Percentiles rank a stretch among this genome's conserved stretches.
phyloP scores from a whole-genome alignment of 2,113 vertebrate species.

The Pachyramphus minor region DNA sequence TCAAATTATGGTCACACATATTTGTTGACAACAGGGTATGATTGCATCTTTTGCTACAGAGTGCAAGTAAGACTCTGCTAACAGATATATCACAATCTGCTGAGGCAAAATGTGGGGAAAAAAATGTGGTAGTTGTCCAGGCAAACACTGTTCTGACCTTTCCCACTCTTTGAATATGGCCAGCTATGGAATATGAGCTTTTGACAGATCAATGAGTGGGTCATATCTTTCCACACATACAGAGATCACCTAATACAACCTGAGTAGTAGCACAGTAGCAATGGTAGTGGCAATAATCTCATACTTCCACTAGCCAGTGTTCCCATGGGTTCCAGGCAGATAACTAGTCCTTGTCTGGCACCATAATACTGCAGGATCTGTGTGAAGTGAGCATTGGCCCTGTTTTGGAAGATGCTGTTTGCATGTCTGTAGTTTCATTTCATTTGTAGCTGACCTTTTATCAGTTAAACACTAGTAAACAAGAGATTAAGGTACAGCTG shows the following conservation, averaged over 20 bases:
- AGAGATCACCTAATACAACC: background rate
- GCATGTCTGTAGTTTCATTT: background rate
- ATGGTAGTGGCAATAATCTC: background rate
- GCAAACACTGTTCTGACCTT: background rate
- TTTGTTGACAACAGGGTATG: background rate
- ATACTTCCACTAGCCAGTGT: background rate
- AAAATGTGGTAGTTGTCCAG: background rate
- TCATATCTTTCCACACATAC: background rate
- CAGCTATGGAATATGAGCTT: background rate
- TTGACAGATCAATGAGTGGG: background rate
- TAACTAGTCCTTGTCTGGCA: background rate
- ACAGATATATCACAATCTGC: background rate
- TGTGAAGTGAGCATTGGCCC: background rate
- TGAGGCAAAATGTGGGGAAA: background rate
- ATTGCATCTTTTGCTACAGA: background rate
- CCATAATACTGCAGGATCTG: background rate
- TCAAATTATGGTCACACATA: background rate
- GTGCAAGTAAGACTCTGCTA: background rate
- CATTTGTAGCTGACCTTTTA: background rate
- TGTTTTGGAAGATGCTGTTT: background rate
- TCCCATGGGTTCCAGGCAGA: background rate
- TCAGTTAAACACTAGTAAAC: background rate
- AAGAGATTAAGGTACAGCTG: background rate
- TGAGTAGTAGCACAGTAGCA: background rate
- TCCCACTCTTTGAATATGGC: background rate